Conservation (phyloP, 2,888 invertebrate species). For the Disparrhopalites patrizii region DNA sequence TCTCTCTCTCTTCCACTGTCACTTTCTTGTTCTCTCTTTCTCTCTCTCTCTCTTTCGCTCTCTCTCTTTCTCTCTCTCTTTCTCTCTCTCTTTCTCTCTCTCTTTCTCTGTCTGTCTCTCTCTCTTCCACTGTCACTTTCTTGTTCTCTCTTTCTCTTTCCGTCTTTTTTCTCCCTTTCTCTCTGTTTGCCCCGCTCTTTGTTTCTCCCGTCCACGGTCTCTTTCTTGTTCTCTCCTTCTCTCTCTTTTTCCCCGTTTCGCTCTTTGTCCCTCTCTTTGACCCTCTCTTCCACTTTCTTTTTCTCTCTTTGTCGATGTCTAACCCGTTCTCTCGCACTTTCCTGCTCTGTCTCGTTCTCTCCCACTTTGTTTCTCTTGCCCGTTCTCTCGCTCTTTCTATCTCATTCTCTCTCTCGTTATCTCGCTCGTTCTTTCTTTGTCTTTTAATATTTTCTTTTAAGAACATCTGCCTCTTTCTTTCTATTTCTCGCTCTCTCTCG, state of each 20-base stretch:
- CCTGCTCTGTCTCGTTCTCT: too few relatives aligned
- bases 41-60: slow-evolving; percentile 15
- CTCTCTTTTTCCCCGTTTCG: not conserved
- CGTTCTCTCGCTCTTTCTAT: too few relatives aligned
- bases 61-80: slow-evolving; percentile 21
- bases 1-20: slow-evolving; percentile 38
- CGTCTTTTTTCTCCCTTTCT: slow-evolving; percentile 2
- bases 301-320: slow-evolving; percentile 17
- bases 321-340: too few relatives aligned
- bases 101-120: slow-evolving; percentile 20
- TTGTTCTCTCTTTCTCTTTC: slow-evolving; percentile 17
- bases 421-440: too few relatives aligned
- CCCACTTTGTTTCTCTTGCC: too few relatives aligned
- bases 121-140: slow-evolving; percentile 22
- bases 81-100: slow-evolving; percentile 33
- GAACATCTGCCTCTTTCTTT: too few relatives aligned
- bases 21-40: slow-evolving; percentile 32
- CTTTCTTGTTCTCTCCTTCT: not conserved
- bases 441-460: too few relatives aligned
- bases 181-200: slow-evolving; percentile 2
- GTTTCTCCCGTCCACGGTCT: slow-evolving; percentile 6
- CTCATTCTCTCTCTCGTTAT: too few relatives aligned
- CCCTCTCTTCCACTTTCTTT: too few relatives aligned
- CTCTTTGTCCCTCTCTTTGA: not conserved
- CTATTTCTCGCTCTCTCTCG: too few relatives aligned